Evolutionary conservation across 1,140 invertebrate genomes (phyloP).

Genomic region (Thaumatotibia leucotreta): DNA sequence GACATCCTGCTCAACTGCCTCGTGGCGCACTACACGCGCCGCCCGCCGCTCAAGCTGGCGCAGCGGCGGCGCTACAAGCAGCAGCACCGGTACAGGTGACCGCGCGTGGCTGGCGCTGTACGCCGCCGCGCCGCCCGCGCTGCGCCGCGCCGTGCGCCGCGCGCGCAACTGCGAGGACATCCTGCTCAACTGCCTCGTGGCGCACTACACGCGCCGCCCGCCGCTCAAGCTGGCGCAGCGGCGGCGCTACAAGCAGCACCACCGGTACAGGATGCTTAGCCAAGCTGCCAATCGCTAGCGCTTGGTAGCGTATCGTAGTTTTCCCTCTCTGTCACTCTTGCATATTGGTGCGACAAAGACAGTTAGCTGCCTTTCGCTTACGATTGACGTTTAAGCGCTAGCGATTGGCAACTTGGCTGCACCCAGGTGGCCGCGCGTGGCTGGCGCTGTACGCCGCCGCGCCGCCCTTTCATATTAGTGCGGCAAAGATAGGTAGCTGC

Average conservation of each 20-base stretch:
- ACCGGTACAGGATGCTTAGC: slow-evolving; percentile 73
- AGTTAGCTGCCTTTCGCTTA: too few relatives aligned
- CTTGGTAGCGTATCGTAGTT: too few relatives aligned
- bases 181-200: slow-evolving; percentile 96
- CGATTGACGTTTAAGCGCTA: too few relatives aligned
- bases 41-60: slow-evolving; percentile 96
- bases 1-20: slow-evolving; percentile 98
- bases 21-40: slow-evolving; percentile 93
- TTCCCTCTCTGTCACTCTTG: too few relatives aligned
- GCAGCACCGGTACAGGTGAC: slow-evolving; percentile 77
- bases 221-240: slow-evolving; percentile 97
- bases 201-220: slow-evolving; percentile 93
- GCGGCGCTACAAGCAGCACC: slow-evolving; percentile 91
- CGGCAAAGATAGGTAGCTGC: too few relatives aligned
- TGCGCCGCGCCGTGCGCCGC: slow-evolving; percentile 92
- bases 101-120: slow-evolving; percentile 81
- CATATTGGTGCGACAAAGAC: too few relatives aligned
- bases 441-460: too few relatives aligned
- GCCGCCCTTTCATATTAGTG: too few relatives aligned
- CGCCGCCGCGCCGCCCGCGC: slow-evolving; percentile 85
- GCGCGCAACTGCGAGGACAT: slow-evolving; percentile 98
- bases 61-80: slow-evolving; percentile 95
- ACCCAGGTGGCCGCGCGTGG: too few relatives aligned
- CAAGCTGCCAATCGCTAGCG: too few relatives aligned
- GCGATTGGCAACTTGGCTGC: too few relatives aligned